phyloP scores from a whole-genome alignment of 2,888 invertebrate species.

The Hypomecis atomaria region DNA sequence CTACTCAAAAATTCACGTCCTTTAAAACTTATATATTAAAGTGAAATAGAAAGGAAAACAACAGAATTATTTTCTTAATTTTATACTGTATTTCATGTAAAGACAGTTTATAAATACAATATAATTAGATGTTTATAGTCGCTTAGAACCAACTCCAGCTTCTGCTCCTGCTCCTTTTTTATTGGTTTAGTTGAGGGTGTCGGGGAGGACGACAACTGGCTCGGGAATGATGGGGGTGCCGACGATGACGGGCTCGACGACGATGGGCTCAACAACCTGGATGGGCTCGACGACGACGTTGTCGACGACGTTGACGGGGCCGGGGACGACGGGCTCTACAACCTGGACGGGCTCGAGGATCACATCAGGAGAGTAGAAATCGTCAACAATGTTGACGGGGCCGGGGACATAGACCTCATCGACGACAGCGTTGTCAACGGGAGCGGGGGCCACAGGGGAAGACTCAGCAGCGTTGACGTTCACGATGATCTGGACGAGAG shows the following conservation, averaged over 20 bases:
- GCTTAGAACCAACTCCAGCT: conserved; percentile 3
- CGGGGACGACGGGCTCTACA: conserved; percentile 27
- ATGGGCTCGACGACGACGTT: conserved; percentile 36
- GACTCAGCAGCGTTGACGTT: conserved; percentile 46
- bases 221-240: conserved; percentile 41
- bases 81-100: conserved; percentile 25
- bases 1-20: too few species aligned
- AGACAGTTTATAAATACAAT: conserved; percentile 24
- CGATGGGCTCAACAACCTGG: conserved; percentile 28
- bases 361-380: conserved; percentile 25
- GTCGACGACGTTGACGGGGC: conserved; percentile 36
- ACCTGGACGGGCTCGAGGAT: conserved; percentile 29
- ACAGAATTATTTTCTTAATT: not conserved
- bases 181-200: conserved; percentile 40
- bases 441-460: conserved; percentile 23
- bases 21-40: too few species aligned
- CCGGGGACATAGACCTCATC: conserved; percentile 34
- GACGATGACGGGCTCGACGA: conserved; percentile 23
- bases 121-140: conserved; percentile 22
- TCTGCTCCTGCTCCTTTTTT: too few species aligned
- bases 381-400: conserved; percentile 34
- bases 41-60: not conserved
- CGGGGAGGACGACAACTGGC: conserved; percentile 49
- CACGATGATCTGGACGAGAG: conserved; percentile 55
- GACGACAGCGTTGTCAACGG: conserved; percentile 28